Evolutionary conservation across 2,888 invertebrate genomes (phyloP).

Genomic region (Chalcosyrphus nemorum): DNA sequence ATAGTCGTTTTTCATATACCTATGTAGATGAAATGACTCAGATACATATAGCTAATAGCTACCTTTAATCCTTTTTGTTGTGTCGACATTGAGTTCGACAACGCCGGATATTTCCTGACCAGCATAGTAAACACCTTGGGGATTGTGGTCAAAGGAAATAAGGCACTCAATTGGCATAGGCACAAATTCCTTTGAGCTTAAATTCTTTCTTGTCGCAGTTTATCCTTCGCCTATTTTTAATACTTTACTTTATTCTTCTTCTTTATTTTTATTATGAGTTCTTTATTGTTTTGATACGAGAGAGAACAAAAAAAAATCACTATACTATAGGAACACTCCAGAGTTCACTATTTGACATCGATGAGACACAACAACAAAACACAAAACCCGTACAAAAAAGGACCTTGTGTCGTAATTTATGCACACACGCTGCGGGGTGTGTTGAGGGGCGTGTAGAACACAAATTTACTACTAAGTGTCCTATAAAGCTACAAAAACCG

Average conservation of each 20-base stretch:
- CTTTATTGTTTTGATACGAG: background rate
- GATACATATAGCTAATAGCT: background rate
- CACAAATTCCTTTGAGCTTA: conserved; percentile 65
- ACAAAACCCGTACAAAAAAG: conserved; percentile 33
- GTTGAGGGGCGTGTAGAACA: conserved; percentile 43
- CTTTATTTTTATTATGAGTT: background rate
- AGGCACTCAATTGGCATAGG: conserved; percentile 82
- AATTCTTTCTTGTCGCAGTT: conserved; percentile 45
- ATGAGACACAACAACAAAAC: conserved; percentile 62
- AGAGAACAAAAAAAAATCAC: conserved; percentile 33
- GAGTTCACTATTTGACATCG: conserved; percentile 63
- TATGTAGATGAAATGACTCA: conserved; percentile 32
- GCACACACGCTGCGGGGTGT: conserved; percentile 57
- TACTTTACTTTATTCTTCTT: background rate
- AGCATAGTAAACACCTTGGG: conserved; percentile 82
- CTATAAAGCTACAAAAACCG: conserved; percentile 21
- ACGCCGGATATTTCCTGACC: conserved; percentile 81
- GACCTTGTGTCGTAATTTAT: conserved; percentile 64
- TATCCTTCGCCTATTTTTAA: conserved; percentile 9
- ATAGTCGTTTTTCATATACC: conserved; percentile 9
- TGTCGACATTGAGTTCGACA: conserved; percentile 81
- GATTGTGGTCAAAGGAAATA: conserved; percentile 82
- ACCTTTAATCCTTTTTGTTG: conserved; percentile 82
- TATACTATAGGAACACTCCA: conserved; percentile 48
- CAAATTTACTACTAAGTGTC: conserved; percentile 49